A percentile compares a stretch with the other conserved stretches of the same genome.
phyloP scores from a whole-genome alignment of 2,113 vertebrate genomes.

The Saimiri boliviensis region DNA sequence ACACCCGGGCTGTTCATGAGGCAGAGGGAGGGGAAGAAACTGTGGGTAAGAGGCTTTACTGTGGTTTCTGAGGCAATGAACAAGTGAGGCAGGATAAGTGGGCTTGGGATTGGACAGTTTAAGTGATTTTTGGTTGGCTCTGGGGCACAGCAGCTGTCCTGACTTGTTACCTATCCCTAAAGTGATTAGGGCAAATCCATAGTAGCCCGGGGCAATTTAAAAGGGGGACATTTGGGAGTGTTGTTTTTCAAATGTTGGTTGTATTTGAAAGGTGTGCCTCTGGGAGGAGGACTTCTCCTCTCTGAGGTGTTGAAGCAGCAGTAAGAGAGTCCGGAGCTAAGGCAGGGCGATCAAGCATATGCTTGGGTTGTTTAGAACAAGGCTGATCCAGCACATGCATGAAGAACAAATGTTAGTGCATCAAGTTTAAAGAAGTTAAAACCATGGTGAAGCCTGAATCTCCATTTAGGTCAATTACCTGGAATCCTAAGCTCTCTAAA shows the following conservation, averaged over 20 bases:
- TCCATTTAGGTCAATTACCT: background rate
- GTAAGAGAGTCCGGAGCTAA: too few relatives aligned
- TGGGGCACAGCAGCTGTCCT: fast-evolving
- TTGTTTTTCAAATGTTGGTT: background rate
- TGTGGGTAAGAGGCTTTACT: background rate
- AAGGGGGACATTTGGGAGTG: background rate
- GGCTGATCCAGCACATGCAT: background rate
- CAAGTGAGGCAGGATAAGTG: background rate
- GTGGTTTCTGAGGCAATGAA: background rate
- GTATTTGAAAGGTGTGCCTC: background rate
- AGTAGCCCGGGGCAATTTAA: background rate
- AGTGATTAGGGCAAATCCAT: background rate
- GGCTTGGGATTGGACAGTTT: background rate
- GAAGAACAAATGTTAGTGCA: background rate
- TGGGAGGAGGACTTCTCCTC: background rate
- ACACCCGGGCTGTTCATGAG: fast-evolving
- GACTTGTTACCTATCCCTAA: background rate
- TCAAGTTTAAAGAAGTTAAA: background rate
- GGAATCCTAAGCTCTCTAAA: background rate
- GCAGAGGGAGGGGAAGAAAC: background rate
- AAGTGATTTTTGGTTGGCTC: background rate
- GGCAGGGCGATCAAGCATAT: background rate
- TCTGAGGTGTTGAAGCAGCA: background rate
- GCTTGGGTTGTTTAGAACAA: background rate
- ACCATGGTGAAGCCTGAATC: background rate